phyloP scores from a whole-genome alignment of 2,113 vertebrate species.

The Gallinago media region DNA sequence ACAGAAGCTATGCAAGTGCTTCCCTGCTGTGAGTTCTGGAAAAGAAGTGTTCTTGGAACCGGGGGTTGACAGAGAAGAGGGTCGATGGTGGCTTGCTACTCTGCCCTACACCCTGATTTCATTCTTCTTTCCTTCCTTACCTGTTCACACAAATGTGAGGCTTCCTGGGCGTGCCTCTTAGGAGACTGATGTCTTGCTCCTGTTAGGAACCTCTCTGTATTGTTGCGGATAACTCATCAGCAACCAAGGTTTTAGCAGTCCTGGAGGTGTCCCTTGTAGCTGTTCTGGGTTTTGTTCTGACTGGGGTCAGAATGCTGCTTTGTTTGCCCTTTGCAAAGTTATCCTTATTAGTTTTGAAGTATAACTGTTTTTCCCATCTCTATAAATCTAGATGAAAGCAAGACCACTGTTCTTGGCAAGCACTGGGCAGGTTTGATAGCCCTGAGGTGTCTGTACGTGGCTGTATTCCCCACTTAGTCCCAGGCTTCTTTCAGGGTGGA shows the following conservation, averaged over 20 bases:
- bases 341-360: background rate
- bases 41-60: background rate
- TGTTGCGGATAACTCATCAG: background rate
- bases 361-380: background rate
- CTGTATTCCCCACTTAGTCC: background rate
- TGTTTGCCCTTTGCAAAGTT: background rate
- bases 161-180: background rate
- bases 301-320: background rate
- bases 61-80: background rate
- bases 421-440: background rate
- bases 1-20: background rate
- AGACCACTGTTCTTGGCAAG: background rate
- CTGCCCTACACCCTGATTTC: background rate
- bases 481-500: background rate
- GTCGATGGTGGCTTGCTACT: background rate
- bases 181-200: background rate
- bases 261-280: background rate
- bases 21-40: background rate
- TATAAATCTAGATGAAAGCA: background rate
- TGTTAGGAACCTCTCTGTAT: background rate
- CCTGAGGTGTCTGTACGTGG: background rate
- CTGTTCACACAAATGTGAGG: accelerated
- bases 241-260: background rate
- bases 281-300: background rate
- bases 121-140: background rate